Evolutionary conservation across 2,888 invertebrate species (phyloP).

Genomic region (Himalopsyche tibetana): DNA sequence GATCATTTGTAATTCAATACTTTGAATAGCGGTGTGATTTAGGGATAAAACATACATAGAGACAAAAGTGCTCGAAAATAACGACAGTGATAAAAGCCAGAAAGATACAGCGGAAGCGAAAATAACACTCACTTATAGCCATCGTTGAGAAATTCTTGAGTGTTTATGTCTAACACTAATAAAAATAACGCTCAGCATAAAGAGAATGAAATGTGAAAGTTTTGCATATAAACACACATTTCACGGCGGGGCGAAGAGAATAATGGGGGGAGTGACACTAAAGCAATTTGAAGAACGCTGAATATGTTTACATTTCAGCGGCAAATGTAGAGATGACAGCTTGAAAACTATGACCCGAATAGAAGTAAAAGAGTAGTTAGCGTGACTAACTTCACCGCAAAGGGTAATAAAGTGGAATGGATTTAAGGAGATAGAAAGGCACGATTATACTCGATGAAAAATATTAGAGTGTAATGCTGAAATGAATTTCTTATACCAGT

Average conservation of each 20-base stretch:
- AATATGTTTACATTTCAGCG: conserved; percentile 51
- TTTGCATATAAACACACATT: conserved; percentile 37
- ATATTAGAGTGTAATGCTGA: too few relatives aligned
- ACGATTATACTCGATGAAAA: too few relatives aligned
- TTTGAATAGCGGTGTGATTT: too few relatives aligned
- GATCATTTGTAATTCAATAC: too few relatives aligned
- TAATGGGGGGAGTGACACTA: conserved; percentile 45
- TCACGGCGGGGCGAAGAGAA: conserved; percentile 34
- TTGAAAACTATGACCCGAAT: conserved; percentile 37
- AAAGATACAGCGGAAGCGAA: conserved; percentile 7
- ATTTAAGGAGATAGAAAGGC: too few relatives aligned
- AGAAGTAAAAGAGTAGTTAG: conserved; percentile 7
- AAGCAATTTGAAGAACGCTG: conserved; percentile 55
- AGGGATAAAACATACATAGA: too few relatives aligned
- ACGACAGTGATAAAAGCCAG: conserved; percentile 1
- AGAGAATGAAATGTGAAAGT: conserved; percentile 33
- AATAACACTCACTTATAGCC: conserved; percentile 36
- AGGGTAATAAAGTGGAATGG: too few relatives aligned
- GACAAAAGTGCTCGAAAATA: not conserved
- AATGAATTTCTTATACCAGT: too few relatives aligned
- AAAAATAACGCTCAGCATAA: conserved; percentile 5
- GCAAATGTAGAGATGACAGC: conserved; percentile 52
- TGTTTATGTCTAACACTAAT: not conserved
- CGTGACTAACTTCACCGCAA: not conserved
- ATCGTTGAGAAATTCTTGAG: not conserved